phyloP scores from a whole-genome alignment of 2,888 invertebrate species.

The Proisotoma minuta region DNA sequence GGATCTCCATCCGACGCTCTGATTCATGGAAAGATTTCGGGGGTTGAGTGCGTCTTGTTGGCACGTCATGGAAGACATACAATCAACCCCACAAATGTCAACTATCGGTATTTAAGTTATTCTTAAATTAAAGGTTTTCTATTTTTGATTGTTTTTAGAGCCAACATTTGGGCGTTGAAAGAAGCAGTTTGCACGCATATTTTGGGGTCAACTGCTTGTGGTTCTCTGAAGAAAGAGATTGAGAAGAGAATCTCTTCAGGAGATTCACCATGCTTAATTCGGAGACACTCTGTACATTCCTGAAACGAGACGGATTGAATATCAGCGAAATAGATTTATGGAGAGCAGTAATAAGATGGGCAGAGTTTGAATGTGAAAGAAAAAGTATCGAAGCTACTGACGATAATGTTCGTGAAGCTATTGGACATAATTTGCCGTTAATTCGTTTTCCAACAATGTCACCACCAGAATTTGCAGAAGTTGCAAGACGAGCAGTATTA shows the following conservation, averaged over 20 bases:
- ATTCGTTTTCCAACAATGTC: slow-evolving; percentile 32
- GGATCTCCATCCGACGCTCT: slow-evolving; percentile 80
- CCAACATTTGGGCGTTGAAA: slow-evolving; percentile 92
- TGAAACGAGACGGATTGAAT: slow-evolving; percentile 34
- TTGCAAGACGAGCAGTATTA: slow-evolving; percentile 28
- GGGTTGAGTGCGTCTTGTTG: slow-evolving; percentile 57
- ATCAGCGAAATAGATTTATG: slow-evolving; percentile 25
- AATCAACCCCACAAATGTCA: slow-evolving; percentile 80
- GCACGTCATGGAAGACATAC: slow-evolving; percentile 62
- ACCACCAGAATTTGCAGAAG: slow-evolving; percentile 31
- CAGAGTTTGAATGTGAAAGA: slow-evolving; percentile 26
- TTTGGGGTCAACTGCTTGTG: slow-evolving; percentile 88
- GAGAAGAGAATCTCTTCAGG: slow-evolving; percentile 30
- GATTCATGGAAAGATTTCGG: slow-evolving; percentile 71
- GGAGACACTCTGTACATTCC: slow-evolving; percentile 23
- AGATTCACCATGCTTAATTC: slow-evolving; percentile 29
- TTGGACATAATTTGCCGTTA: slow-evolving; percentile 20
- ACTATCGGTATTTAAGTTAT: no score
- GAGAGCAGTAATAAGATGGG: slow-evolving; percentile 32
- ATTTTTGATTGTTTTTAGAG: slow-evolving; percentile 58
- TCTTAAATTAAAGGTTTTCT: not conserved
- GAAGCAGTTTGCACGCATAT: slow-evolving; percentile 83
- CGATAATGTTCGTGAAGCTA: slow-evolving; percentile 23
- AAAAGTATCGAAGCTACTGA: slow-evolving; percentile 22
- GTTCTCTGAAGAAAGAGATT: slow-evolving; percentile 18